Conservation (phyloP, 2,113 vertebrate genomes). For the Gasterosteus aculeatus region DNA sequence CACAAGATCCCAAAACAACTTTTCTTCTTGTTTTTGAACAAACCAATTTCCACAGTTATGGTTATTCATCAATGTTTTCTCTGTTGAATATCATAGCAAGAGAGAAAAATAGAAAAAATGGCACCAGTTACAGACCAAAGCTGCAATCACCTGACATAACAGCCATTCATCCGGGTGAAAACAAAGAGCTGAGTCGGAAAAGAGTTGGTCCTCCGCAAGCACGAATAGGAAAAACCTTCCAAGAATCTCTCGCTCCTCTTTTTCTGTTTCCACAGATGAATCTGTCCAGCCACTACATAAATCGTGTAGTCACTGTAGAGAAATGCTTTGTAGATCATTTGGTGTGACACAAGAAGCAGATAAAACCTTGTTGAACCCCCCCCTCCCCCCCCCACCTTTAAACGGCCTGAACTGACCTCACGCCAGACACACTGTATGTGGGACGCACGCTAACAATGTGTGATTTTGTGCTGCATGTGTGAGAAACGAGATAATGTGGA, state of each 20-base stretch:
- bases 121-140: constrained; percentile 34
- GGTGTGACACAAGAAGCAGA: constrained; percentile 50
- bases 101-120: constrained; percentile 14
- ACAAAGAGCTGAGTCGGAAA: constrained; percentile 15
- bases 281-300: constrained; percentile 64
- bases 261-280: constrained; percentile 66
- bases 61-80: constrained; percentile 52
- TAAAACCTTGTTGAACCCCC: constrained; percentile 53
- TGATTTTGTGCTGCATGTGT: constrained; percentile 2
- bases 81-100: constrained; percentile 40
- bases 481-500: constrained; percentile 20
- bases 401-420: constrained; percentile 27
- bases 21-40: constrained; percentile 44
- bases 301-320: constrained; percentile 56
- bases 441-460: constrained; percentile 4
- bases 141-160: constrained; percentile 60
- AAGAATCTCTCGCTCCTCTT: constrained; percentile 52
- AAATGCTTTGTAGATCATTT: constrained; percentile 62
- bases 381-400: constrained; percentile 18
- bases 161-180: constrained; percentile 53
- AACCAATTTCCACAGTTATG: constrained; percentile 45
- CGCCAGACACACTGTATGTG: background rate
- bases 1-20: constrained; percentile 18
- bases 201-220: constrained; percentile 52
- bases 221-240: constrained; percentile 61